These are phyloP conservation scores for Choristoneura rosaceana DNA, from an alignment of 2,888 invertebrate species.

Conservation along the genomic window DNA sequence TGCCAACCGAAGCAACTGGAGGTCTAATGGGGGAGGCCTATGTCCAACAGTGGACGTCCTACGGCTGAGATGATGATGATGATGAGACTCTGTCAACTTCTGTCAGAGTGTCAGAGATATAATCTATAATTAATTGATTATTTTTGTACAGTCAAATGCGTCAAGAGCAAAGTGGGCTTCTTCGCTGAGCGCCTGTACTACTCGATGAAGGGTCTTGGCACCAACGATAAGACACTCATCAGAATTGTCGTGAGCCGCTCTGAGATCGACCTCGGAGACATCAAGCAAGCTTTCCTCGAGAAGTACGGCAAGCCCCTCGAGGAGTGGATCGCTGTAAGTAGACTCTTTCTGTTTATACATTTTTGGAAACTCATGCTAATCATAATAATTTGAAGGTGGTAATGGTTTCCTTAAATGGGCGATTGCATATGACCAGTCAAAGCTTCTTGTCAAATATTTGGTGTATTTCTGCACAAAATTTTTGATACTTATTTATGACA, in stretches of 20 bases:
- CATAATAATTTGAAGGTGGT: slow-evolving; percentile 29
- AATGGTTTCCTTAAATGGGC: slow-evolving; percentile 14
- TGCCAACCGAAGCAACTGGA: too few species aligned
- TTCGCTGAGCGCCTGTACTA: slow-evolving; percentile 96
- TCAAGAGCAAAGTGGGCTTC: slow-evolving; percentile 95
- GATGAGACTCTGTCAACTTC: not conserved
- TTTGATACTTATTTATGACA: not conserved
- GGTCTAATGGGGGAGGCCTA: too few species aligned
- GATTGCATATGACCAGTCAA: slow-evolving; percentile 1
- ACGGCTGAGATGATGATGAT: too few species aligned
- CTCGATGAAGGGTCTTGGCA: slow-evolving; percentile 95
- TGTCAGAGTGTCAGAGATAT: not conserved
- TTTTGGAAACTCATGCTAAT: slow-evolving; percentile 25
- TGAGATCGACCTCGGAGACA: slow-evolving; percentile 96
- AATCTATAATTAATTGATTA: not conserved
- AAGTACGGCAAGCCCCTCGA: slow-evolving; percentile 93
- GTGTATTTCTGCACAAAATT: slow-evolving; percentile 2
- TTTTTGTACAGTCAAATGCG: slow-evolving; percentile 90
- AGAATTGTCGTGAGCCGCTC: slow-evolving; percentile 96
- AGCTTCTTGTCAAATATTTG: slow-evolving; percentile 17
- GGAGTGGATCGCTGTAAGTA: slow-evolving; percentile 93
- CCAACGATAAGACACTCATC: slow-evolving; percentile 96
- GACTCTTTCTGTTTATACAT: slow-evolving; percentile 23
- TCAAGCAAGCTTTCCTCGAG: slow-evolving; percentile 95
- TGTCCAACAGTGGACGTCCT: too few species aligned